Conservation (phyloP, 2,797 vertebrate species). For the Bradypodion ventrale region DNA sequence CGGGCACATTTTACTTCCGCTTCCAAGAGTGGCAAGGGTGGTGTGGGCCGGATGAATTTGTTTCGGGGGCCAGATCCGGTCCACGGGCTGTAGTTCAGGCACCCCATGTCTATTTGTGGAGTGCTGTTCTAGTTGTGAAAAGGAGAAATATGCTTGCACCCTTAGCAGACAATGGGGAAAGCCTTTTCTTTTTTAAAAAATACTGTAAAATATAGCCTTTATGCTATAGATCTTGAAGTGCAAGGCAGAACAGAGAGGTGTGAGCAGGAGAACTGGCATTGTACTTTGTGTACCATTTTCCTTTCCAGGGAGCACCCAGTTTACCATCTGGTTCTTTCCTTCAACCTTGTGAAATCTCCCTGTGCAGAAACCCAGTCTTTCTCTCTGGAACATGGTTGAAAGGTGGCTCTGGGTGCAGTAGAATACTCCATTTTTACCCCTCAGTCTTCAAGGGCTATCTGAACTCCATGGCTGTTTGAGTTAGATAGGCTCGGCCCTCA, state of each 20-base stretch:
- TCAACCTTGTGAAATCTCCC: background rate
- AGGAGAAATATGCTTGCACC: background rate
- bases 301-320: constrained; percentile 2
- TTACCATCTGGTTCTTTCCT: constrained; percentile 7
- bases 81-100: no score
- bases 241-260: background rate
- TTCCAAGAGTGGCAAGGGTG: no score
- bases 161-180: background rate
- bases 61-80: no score
- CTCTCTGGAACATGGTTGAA: background rate
- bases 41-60: no score
- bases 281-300: background rate
- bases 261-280: constrained; percentile 19
- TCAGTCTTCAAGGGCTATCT: constrained; percentile 10
- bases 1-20: no score
- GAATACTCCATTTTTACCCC: background rate
- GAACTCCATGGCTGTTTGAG: constrained; percentile 18
- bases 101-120: no score
- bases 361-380: background rate
- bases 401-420: background rate
- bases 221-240: background rate
- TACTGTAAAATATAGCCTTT: background rate
- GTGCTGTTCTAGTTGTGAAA: constrained; percentile 30
- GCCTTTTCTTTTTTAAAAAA: background rate
- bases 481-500: background rate